These are phyloP conservation scores for Uromys caudimaculatus DNA, from an alignment of 2,797 vertebrate genomes.

Conservation along the genomic window DNA sequence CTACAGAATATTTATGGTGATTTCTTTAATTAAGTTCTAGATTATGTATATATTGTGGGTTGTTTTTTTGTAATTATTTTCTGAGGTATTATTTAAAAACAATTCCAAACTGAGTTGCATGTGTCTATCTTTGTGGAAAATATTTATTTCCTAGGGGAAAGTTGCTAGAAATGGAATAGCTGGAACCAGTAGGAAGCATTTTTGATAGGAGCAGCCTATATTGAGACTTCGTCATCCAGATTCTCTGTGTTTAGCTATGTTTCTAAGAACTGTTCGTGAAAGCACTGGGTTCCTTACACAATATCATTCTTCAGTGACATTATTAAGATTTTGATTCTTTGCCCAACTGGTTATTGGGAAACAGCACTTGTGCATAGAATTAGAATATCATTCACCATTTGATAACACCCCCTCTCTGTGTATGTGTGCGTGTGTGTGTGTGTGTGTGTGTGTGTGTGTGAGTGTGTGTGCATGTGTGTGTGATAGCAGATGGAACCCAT, in stretches of 20 bases:
- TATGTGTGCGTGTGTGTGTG: not conserved
- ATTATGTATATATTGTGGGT: not conserved
- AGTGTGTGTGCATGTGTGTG: not conserved
- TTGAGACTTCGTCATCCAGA: not conserved
- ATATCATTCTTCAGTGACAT: not conserved
- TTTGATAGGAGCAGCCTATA: not conserved
- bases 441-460: not conserved
- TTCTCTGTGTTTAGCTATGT: not conserved
- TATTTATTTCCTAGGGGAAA: not conserved
- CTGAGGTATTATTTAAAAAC: not conserved
- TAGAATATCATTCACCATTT: constrained; percentile 21
- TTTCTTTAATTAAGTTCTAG: constrained; percentile 46
- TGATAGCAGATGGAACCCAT: not conserved
- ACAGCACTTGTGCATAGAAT: not conserved
- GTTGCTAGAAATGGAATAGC: not conserved
- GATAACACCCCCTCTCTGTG: not conserved
- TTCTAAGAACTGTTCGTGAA: not conserved
- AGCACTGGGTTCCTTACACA: not conserved
- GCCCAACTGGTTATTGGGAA: not conserved
- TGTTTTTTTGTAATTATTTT: not conserved
- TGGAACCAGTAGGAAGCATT: not conserved
- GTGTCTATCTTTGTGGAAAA: not conserved
- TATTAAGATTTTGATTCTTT: constrained; percentile 41
- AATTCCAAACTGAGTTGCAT: not conserved
- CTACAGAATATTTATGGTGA: constrained; percentile 12